phyloP scores from a whole-genome alignment of 2,797 vertebrate species.

The Simalia tracyae region DNA sequence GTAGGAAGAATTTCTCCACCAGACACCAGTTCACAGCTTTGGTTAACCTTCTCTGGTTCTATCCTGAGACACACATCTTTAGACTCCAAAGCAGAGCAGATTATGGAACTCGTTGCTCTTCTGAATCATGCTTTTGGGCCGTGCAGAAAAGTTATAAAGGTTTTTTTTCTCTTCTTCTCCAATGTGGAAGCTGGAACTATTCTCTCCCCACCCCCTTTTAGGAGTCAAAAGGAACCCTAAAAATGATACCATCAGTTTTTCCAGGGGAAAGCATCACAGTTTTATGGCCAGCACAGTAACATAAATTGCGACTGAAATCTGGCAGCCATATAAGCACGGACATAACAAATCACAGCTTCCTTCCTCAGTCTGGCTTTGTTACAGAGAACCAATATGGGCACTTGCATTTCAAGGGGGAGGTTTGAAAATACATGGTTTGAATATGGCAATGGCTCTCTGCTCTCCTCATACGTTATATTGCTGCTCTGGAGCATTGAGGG shows the following conservation, averaged over 20 bases:
- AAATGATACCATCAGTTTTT: neutral
- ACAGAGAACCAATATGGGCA: too few species aligned
- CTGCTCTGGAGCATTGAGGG: neutral
- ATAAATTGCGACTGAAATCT: neutral
- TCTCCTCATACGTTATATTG: neutral
- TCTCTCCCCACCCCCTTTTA: neutral
- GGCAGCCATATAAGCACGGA: neutral
- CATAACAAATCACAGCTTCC: neutral
- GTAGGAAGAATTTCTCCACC: neutral
- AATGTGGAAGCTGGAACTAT: too few species aligned
- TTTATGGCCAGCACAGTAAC: neutral
- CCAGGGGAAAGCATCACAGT: neutral
- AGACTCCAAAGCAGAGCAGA: neutral
- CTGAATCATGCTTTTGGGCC: neutral
- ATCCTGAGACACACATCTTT: neutral
- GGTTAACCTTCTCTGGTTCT: neutral
- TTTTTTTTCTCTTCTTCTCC: neutral
- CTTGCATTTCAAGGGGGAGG: neutral
- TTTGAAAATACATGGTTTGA: neutral
- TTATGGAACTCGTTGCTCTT: neutral
- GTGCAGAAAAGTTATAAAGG: neutral
- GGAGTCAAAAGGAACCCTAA: neutral
- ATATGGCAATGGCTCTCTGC: neutral
- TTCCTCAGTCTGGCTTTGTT: neutral
- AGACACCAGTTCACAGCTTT: neutral